Conservation (phyloP, 2,113 vertebrate species). For the Alouatta palliata region DNA sequence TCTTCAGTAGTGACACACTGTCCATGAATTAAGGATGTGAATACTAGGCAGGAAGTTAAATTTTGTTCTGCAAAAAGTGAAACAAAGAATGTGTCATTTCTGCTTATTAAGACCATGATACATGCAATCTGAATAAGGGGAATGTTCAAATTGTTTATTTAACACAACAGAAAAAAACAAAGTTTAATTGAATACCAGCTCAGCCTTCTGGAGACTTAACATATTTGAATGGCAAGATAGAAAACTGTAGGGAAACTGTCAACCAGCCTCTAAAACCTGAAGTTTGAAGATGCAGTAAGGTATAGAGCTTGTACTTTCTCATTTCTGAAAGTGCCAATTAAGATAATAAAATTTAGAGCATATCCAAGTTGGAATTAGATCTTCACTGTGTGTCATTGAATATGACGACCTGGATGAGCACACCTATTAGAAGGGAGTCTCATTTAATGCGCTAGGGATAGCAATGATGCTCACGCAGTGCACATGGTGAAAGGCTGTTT, state of each 20-base stretch:
- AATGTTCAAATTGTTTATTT: neutral
- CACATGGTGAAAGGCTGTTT: neutral
- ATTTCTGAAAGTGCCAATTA: neutral
- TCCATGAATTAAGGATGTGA: neutral
- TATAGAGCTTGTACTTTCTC: neutral
- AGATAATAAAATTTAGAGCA: neutral
- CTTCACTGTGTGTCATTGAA: neutral
- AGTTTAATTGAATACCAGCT: neutral
- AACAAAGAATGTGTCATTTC: neutral
- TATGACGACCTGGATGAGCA: neutral
- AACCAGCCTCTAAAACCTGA: neutral
- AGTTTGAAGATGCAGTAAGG: neutral
- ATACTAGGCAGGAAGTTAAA: neutral
- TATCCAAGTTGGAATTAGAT: neutral
- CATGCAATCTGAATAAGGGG: neutral
- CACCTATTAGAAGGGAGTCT: neutral
- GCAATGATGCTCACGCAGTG: neutral
- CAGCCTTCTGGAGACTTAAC: neutral
- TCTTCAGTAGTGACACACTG: fast-evolving
- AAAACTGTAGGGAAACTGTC: neutral
- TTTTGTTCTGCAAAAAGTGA: neutral
- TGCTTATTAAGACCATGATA: neutral
- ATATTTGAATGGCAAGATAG: neutral
- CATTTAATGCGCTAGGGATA: neutral
- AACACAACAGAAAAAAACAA: neutral